Conservation (phyloP, 2,888 invertebrate species). For the Clostera curtula region DNA sequence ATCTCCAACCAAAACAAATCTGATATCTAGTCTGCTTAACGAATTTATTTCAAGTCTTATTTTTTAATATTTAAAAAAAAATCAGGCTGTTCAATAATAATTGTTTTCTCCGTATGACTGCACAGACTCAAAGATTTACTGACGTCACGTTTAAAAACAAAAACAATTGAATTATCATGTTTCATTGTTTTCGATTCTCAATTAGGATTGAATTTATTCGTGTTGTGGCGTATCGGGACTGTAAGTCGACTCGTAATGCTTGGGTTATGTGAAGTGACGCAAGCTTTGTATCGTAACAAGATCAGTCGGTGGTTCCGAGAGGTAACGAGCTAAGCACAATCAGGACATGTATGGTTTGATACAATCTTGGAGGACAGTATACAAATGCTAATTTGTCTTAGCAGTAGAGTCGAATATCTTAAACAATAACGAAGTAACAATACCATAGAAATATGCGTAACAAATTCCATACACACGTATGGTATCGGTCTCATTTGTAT, state of each 20-base stretch:
- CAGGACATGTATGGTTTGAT: slow-evolving; percentile 7
- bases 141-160: too few relatives aligned
- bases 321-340: slow-evolving; percentile 4
- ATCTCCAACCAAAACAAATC: too few relatives aligned
- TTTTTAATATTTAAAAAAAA: too few relatives aligned
- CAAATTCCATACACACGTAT: not conserved
- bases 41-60: too few relatives aligned
- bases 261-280: slow-evolving; percentile 19
- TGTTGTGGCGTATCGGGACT: slow-evolving; percentile 21
- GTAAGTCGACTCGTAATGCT: slow-evolving; percentile 21
- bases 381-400: slow-evolving; percentile 4
- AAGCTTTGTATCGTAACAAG: slow-evolving; percentile 15
- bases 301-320: slow-evolving; percentile 5
- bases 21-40: too few relatives aligned
- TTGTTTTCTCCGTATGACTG: too few relatives aligned
- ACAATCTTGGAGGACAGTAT: slow-evolving; percentile 6
- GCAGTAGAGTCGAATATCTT: not conserved
- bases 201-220: slow-evolving; percentile 21
- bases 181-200: slow-evolving; percentile 27
- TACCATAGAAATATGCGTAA: not conserved
- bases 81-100: too few relatives aligned
- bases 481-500: not conserved
- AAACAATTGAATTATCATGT: slow-evolving; percentile 31
- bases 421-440: not conserved
- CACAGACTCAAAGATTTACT: too few relatives aligned